A percentile compares a stretch with the other conserved stretches of the same genome.
These are phyloP conservation scores for Porphyrio hochstetteri DNA, from an alignment of 2,113 vertebrate species.

Conservation along the genomic window DNA sequence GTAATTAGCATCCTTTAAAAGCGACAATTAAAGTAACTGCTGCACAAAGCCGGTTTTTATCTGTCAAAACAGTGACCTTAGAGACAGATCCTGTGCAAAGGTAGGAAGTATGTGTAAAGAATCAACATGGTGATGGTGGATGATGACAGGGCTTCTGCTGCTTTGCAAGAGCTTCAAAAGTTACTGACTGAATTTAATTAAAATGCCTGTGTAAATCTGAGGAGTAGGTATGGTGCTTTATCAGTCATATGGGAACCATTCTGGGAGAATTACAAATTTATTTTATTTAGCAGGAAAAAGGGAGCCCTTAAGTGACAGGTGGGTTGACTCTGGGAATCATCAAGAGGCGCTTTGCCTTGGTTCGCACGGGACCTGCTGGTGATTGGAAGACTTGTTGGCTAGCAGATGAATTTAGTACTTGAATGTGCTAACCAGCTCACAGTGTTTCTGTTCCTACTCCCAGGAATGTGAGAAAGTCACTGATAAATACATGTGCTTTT, in stretches of 20 bases:
- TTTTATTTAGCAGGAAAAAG: neutral
- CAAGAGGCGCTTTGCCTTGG: neutral
- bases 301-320: neutral
- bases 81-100: neutral
- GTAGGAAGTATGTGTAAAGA: neutral
- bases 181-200: neutral
- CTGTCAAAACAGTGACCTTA: neutral
- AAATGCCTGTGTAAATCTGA: neutral
- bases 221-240: neutral
- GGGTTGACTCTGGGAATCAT: neutral
- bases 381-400: neutral
- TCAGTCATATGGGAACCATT: accelerated
- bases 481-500: neutral
- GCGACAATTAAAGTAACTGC: neutral
- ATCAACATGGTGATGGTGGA: neutral
- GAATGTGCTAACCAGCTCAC: neutral
- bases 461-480: no score
- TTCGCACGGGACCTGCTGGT: neutral
- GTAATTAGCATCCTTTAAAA: neutral
- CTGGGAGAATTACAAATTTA: neutral
- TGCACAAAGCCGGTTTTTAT: neutral
- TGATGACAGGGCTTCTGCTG: neutral
- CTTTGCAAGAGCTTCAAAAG: neutral
- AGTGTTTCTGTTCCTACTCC: neutral
- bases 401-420: neutral